Evolutionary conservation across 2,888 invertebrate species (phyloP), one percentile per base, ranked within the genome.

Genomic region (Marasmarcha lunaedactyla): DNA sequence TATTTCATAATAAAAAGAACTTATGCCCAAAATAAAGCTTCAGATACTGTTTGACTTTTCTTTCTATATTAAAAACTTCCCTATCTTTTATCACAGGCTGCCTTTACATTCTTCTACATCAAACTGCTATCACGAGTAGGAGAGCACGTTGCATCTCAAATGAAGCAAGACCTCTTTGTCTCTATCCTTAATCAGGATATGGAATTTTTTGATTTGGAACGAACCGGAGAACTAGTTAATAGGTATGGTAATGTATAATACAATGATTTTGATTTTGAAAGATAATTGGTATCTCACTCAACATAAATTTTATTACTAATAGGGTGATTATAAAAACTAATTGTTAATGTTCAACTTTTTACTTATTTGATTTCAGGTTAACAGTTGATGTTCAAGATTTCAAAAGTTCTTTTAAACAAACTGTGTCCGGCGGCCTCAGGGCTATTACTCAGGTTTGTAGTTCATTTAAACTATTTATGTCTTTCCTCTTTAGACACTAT

Each of bases 341-440:
- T n/a, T n/a, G n/a, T n/a, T n/a, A n/a, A n/a, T n/a, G n/a, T n/a
- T n/a, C n/a, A n/a, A n/a, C n/a, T n/a, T n/a, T n/a, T n/a, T n/a
- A n/a, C n/a, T n/a, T n/a, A n/a, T n/a, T n/a, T n/a, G n/a, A n/a
- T 78, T 85, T 40, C 67, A 91, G 94, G 53, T 76, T 98, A 46
- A 97, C 97, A 15, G 89, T 92, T 35, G 98, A 98, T 74, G 90
- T 98, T 6, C 97, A 98, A 67, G 97, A 98, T 60, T 98, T 98
- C 66, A 98, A 98, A 74, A 95, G 97, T 54, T 92, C 94, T 1
- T 98, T 98, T 63, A 98, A 98, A 66, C 89, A 93, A 57, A 92
- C 93, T 14, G 89, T 98, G 35, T 94, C 97, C 1, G 97, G 97
- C 56, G 98, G 98, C 1, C 70, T 98, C 20, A 85, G 95, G 42